These are phyloP conservation scores for Carposina sasakii DNA, from an alignment of 1,140 invertebrate genomes.

Conservation along the genomic window DNA sequence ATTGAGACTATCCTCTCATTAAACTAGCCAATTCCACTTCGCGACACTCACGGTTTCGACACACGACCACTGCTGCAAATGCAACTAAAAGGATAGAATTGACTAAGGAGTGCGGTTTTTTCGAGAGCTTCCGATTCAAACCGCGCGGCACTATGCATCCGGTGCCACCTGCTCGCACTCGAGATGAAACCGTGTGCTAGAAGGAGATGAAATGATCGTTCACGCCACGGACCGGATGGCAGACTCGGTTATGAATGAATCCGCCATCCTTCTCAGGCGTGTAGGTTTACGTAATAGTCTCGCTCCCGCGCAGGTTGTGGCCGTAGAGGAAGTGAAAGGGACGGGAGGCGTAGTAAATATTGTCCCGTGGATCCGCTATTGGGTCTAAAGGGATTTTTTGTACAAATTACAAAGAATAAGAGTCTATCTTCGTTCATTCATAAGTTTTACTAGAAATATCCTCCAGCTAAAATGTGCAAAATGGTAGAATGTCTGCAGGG, in stretches of 20 bases:
- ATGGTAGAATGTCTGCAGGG: no score
- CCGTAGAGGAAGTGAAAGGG: conserved; percentile 70
- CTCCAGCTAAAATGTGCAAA: no score
- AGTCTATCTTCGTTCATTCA: conserved; percentile 53
- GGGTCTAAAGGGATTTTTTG: conserved; percentile 57
- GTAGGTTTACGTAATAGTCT: conserved; percentile 37
- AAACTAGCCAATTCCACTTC: conserved; percentile 33
- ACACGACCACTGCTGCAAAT: conserved; percentile 19
- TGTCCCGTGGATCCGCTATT: conserved; percentile 43
- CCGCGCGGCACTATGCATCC: conserved; percentile 47
- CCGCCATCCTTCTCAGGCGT: conserved; percentile 44
- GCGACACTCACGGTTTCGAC: conserved; percentile 24
- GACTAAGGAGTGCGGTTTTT: conserved; percentile 39
- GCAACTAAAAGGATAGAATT: conserved; percentile 17
- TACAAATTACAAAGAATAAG: conserved; percentile 49
- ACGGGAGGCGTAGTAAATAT: conserved; percentile 69
- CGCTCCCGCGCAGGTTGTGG: conserved; percentile 58
- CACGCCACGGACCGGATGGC: conserved; percentile 64
- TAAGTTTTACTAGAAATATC: no score
- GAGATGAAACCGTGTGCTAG: conserved; percentile 53
- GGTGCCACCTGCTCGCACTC: conserved; percentile 67
- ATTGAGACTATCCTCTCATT: conserved; percentile 58
- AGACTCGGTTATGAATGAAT: conserved; percentile 71
- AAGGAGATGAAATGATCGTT: conserved; percentile 66
- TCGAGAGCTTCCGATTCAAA: conserved; percentile 58